Base-by-base conservation (phyloP, 2,113 vertebrate species). In the Eurystomus gularis region DNA sequence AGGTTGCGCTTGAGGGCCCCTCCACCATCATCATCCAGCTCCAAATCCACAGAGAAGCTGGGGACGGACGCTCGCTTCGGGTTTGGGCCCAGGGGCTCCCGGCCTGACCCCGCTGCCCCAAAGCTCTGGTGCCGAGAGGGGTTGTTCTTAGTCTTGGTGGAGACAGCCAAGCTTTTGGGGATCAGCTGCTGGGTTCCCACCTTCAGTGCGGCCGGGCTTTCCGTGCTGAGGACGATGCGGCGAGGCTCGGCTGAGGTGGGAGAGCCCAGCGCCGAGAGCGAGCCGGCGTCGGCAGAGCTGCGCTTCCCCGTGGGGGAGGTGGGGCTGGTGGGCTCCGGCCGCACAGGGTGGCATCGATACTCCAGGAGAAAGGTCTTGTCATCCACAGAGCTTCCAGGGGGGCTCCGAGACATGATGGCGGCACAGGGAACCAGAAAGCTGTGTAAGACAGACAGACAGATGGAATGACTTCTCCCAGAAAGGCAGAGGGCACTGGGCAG, bases 171-270 rank as follows among this genome's bases (percentile, higher is more conserved):
- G 94, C 94, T 97, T 46, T 96, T 98, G 28, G 99, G 99, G 81
- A 99, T 99, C 61, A 99, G 96, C 98, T 99, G 99, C 46, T 98
- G 97, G 2, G 98, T 98, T 25, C 99, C 99, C 80, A 98, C 73
- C 94, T 98, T 99, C 26, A 96, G 97, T 0, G 99, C 98, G 0
- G 95, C 99, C 0, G 98, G 96, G 89, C 99, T 99, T 29, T 98
- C 89, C 0, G 99, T 99, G 98, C 99, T 99, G 61, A 99, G 97
- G 57, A 99, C 1, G 26, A 99, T 52, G 10, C 82, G 92, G 7
- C 28, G 96, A 0, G 95, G 87, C 35, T 94, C 92, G 0, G 86
- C 46, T 6, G 83, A 46, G 16, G 96, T 28, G 3, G 39, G 89
- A 0, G 46, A 91, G 28, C 35, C 19, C 39, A 16, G 2, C 0